Percentiles rank a stretch among this genome's conserved stretches.
These are phyloP conservation scores for Hybognathus amarus DNA, from an alignment of 2,797 vertebrate species.

Conservation along the genomic window DNA sequence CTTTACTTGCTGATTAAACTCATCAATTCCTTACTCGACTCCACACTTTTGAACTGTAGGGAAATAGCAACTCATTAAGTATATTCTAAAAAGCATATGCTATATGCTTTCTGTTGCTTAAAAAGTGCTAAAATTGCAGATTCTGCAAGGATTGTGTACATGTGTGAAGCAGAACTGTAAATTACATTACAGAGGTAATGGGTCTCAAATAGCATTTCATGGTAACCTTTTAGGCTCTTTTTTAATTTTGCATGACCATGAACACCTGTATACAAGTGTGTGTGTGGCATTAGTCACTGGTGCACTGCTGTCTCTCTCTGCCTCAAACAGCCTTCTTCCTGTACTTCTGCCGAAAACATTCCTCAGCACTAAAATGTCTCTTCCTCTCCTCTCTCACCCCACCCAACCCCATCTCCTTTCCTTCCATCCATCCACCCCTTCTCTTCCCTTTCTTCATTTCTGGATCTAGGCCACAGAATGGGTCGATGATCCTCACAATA, in stretches of 20 bases:
- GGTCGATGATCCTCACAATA: slow-evolving; percentile 99
- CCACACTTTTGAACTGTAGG: background rate
- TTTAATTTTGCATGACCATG: slow-evolving; percentile 16
- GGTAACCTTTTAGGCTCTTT: background rate
- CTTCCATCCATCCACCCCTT: slow-evolving; percentile 43
- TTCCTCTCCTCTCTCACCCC: slow-evolving; percentile 36
- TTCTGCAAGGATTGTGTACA: background rate
- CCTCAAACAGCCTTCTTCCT: slow-evolving; percentile 69
- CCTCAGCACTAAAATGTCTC: slow-evolving; percentile 67
- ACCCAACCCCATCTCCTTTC: background rate
- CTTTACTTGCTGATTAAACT: background rate
- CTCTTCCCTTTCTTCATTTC: slow-evolving; percentile 57
- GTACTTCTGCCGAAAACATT: slow-evolving; percentile 75
- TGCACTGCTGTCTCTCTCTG: slow-evolving; percentile 68
- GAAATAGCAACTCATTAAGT: background rate
- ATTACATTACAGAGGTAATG: background rate
- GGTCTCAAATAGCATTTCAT: background rate
- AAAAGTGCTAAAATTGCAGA: background rate
- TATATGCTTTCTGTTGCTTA: background rate
- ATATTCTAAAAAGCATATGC: background rate
- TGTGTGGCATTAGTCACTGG: slow-evolving; percentile 74
- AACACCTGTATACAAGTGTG: slow-evolving; percentile 64
- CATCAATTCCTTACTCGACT: background rate
- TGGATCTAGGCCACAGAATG: slow-evolving; percentile 96
- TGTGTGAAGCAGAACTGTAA: background rate